A percentile compares a stretch with the other conserved stretches of the same genome.
phyloP scores from a whole-genome alignment of 2,113 vertebrate species.

The Laticauda colubrina region DNA sequence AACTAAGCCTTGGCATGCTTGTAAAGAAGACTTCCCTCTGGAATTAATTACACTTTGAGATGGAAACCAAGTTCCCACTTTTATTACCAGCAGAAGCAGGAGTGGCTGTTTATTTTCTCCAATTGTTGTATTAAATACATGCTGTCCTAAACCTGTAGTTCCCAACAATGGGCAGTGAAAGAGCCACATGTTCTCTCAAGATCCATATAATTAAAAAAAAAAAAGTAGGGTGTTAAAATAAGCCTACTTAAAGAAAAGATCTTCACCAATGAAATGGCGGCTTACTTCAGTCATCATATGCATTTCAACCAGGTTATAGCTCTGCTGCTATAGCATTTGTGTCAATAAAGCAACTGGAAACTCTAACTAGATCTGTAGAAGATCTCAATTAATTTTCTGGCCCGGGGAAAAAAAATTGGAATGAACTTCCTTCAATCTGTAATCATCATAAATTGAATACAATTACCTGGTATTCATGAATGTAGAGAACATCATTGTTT shows the following conservation, averaged over 20 bases:
- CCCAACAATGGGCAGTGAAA: background rate
- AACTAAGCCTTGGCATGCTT: background rate
- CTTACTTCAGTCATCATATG: background rate
- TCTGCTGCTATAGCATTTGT: background rate
- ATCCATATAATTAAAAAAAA: background rate
- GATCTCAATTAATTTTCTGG: background rate
- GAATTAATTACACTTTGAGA: background rate
- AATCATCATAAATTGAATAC: background rate
- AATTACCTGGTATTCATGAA: background rate
- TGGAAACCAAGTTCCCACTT: background rate
- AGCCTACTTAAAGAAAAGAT: background rate
- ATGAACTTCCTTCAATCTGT: background rate
- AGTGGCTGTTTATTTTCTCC: background rate
- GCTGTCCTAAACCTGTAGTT: background rate
- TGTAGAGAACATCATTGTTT: background rate
- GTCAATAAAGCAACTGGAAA: background rate
- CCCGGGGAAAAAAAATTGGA: background rate
- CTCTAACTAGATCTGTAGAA: background rate
- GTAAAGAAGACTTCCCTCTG: background rate
- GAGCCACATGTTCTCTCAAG: background rate
- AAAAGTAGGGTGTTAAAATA: background rate
- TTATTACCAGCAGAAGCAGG: background rate
- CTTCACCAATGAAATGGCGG: background rate
- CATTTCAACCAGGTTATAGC: background rate
- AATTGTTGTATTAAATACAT: background rate